Percentiles rank a stretch among this genome's conserved stretches.
phyloP scores from a whole-genome alignment of 2,888 invertebrate species.

The Pristionchus entomophagus region DNA sequence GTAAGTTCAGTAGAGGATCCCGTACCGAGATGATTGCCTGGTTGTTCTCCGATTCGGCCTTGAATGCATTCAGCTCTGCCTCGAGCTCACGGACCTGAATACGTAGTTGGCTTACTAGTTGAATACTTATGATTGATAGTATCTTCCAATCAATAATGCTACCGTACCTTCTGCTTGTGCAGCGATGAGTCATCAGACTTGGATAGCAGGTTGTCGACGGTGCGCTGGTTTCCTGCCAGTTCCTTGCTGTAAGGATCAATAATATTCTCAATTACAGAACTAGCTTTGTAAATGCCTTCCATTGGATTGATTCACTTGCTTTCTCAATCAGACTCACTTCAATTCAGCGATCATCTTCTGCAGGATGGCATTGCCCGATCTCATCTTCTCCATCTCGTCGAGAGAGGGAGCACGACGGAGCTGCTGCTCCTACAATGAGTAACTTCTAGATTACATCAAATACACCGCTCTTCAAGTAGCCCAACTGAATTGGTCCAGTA shows the following conservation, averaged over 20 bases:
- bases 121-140: not conserved
- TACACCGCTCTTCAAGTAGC: no score
- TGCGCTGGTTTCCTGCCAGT: not conserved
- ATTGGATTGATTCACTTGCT: no score
- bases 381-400: not conserved
- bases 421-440: not conserved
- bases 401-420: not conserved
- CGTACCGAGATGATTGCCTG: not conserved
- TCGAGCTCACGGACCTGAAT: conserved; percentile 13
- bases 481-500: no score
- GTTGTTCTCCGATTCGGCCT: not conserved
- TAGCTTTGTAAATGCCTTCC: no score
- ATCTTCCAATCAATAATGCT: not conserved
- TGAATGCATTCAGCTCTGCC: not conserved
- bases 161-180: not conserved
- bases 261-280: no score
- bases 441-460: not conserved
- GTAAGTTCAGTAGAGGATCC: not conserved
- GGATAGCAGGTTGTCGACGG: not conserved
- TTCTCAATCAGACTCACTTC: not conserved
- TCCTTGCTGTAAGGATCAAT: no score
- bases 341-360: not conserved
- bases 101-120: not conserved
- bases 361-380: not conserved
- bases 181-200: no score